These are phyloP conservation scores for Trididemnum clinides DNA, from an alignment of 23 tunicate species.

Conservation along the genomic window DNA sequence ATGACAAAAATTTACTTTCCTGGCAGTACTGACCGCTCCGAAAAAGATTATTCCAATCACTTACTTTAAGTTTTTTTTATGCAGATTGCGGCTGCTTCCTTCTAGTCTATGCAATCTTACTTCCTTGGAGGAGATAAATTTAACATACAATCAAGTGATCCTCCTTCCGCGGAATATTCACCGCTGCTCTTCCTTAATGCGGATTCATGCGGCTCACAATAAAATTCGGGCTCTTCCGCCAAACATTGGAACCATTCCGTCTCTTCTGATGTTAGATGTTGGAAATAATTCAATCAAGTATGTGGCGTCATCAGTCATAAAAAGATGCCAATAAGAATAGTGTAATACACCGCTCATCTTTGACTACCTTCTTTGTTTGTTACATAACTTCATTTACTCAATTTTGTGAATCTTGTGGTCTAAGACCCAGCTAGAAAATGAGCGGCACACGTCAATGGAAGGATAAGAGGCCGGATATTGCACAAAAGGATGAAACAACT, in stretches of 20 bases:
- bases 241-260: conserved; percentile 62
- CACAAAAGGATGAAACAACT: too few relatives aligned
- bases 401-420: too few relatives aligned
- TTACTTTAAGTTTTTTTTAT: background rate
- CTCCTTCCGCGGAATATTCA: conserved; percentile 59
- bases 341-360: too few relatives aligned
- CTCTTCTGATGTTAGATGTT: conserved; percentile 58
- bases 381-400: too few relatives aligned
- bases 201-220: conserved; percentile 76
- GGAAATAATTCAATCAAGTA: conserved; percentile 71
- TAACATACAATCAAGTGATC: conserved; percentile 63
- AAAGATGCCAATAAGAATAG: too few relatives aligned
- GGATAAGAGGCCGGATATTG: too few relatives aligned
- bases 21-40: too few relatives aligned
- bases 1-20: too few relatives aligned
- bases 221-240: conserved; percentile 61
- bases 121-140: conserved; percentile 48
- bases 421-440: too few relatives aligned
- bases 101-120: conserved; percentile 32
- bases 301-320: too few relatives aligned
- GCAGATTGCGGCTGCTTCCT: conserved; percentile 71
- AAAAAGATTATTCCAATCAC: background rate
- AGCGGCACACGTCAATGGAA: too few relatives aligned
- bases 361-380: too few relatives aligned
- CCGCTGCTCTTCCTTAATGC: conserved; percentile 45